A percentile compares a stretch with the other conserved stretches of the same genome.
Evolutionary conservation across 2,797 vertebrate species (phyloP).

Genomic region (Channa striata): DNA sequence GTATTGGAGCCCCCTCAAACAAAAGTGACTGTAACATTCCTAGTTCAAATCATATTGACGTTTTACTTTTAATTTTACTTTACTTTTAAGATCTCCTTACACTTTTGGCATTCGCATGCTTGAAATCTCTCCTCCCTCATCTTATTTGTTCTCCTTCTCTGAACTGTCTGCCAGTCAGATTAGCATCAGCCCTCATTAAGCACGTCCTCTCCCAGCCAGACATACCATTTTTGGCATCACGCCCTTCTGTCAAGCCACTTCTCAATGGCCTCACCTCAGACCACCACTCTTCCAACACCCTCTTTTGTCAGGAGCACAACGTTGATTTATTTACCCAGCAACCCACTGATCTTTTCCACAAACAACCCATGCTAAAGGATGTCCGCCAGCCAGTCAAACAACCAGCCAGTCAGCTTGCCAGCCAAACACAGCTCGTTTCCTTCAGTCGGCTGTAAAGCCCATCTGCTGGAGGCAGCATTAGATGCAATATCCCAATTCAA

Average conservation of each 20-base stretch:
- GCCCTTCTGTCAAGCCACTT: constrained; percentile 60
- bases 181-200: constrained; percentile 69
- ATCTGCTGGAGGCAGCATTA: constrained; percentile 82
- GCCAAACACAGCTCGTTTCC: constrained; percentile 61
- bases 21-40: too few species aligned
- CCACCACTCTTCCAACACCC: constrained; percentile 57
- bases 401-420: constrained; percentile 48
- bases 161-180: constrained; percentile 66
- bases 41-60: too few species aligned
- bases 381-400: constrained; percentile 72
- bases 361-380: constrained; percentile 76
- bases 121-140: constrained; percentile 26
- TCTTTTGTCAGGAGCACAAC: constrained; percentile 81
- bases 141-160: constrained; percentile 66
- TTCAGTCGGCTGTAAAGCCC: constrained; percentile 75
- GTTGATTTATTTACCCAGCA: constrained; percentile 84
- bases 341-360: constrained; percentile 83
- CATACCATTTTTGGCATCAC: constrained; percentile 70
- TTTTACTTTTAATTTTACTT: too few species aligned
- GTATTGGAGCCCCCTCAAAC: too few species aligned
- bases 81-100: constrained; percentile 8
- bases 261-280: constrained; percentile 67
- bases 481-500: constrained; percentile 95
- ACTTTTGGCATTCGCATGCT: constrained; percentile 39
- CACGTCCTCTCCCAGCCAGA: constrained; percentile 59